Conservation (phyloP, 2,113 vertebrate species). For the Eulemur rufifrons region DNA sequence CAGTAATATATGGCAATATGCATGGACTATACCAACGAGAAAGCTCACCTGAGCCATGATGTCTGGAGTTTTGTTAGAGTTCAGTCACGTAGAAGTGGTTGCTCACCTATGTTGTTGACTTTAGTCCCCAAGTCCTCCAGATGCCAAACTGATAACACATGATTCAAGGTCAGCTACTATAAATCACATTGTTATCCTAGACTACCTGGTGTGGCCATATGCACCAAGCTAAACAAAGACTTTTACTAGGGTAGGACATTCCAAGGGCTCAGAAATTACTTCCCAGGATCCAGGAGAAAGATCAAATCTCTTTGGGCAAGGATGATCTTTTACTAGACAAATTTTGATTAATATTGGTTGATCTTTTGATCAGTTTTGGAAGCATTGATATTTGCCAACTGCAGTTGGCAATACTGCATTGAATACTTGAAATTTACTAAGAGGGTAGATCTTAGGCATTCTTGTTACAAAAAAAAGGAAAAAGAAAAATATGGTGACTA, state of each 20-base stretch:
- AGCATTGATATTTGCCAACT: neutral
- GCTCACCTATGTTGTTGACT: neutral
- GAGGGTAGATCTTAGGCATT: neutral
- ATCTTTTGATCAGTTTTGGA: neutral
- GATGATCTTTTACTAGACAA: neutral
- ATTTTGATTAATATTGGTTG: neutral
- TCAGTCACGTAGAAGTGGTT: neutral
- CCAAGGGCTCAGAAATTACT: neutral
- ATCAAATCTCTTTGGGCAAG: neutral
- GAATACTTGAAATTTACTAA: neutral
- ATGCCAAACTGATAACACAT: neutral
- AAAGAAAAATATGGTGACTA: neutral
- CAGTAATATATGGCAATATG: neutral
- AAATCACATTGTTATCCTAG: neutral
- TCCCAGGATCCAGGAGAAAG: neutral
- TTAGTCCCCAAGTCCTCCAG: neutral
- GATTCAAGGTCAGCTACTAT: neutral
- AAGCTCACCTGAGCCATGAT: neutral
- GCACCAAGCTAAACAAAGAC: neutral
- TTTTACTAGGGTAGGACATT: neutral
- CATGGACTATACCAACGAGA: rapidly evolving
- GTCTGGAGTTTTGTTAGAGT: neutral
- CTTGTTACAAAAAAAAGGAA: neutral
- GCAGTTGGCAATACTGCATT: neutral
- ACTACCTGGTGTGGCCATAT: neutral